These are phyloP conservation scores for Calliphora vomitoria DNA, from an alignment of 2,888 invertebrate genomes.

Conservation along the genomic window DNA sequence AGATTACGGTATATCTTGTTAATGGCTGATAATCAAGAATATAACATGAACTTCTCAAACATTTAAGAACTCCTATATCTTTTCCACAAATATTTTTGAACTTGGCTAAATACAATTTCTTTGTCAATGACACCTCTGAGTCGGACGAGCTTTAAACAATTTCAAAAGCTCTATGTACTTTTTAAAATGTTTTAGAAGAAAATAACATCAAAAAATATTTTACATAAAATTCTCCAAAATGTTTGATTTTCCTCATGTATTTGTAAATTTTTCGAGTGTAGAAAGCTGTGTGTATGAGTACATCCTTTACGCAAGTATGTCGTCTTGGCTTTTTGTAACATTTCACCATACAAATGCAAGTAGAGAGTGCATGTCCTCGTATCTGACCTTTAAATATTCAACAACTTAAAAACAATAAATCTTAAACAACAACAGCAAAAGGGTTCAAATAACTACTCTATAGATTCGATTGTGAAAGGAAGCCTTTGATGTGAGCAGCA, in stretches of 20 bases:
- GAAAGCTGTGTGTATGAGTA: neutral
- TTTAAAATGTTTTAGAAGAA: no score
- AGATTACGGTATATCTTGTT: no score
- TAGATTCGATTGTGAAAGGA: neutral
- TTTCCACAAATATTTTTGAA: no score
- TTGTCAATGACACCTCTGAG: no score
- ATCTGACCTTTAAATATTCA: constrained; percentile 62
- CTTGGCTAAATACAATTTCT: no score
- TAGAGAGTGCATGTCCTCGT: neutral
- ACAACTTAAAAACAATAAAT: constrained; percentile 58
- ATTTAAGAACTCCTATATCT: no score
- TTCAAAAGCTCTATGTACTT: no score
- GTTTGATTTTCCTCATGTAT: neutral
- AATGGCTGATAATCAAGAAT: no score
- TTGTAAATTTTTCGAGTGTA: neutral
- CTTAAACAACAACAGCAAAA: constrained; percentile 2
- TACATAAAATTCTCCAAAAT: neutral
- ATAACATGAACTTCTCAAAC: no score
- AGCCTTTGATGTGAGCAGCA: constrained; percentile 6
- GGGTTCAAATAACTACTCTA: neutral
- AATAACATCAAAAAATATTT: no score
- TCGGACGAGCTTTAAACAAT: no score
- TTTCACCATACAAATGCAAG: neutral
- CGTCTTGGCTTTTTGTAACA: constrained; percentile 3
- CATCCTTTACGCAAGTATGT: constrained; percentile 11